Evolutionary conservation across 2,888 invertebrate genomes (phyloP).

Genomic region (Eupithecia pulchellata): DNA sequence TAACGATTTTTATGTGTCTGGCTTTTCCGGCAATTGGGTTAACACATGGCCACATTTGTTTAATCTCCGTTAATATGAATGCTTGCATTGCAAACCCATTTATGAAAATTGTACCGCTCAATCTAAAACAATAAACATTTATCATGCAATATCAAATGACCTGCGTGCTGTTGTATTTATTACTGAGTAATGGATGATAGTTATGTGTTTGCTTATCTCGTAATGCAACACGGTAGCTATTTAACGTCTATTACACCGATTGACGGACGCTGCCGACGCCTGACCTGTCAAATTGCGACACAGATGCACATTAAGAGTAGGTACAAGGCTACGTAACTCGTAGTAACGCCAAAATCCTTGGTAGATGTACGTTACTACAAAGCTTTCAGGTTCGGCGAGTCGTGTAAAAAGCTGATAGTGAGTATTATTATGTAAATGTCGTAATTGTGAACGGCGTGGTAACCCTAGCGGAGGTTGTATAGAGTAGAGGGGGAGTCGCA

Average conservation of each 20-base stretch:
- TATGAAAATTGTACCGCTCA: conserved; percentile 26
- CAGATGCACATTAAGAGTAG: conserved; percentile 27
- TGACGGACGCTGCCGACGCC: conserved; percentile 51
- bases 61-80: conserved; percentile 33
- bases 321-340: conserved; percentile 11
- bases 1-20: conserved; percentile 40
- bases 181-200: conserved; percentile 31
- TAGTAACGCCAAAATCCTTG: conserved; percentile 27
- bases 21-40: conserved; percentile 40
- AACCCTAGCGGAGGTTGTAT: conserved; percentile 73
- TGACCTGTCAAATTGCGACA: conserved; percentile 55
- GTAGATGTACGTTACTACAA: conserved; percentile 33
- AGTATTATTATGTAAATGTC: conserved; percentile 51
- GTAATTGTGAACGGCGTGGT: conserved; percentile 51
- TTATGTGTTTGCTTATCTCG: conserved; percentile 49
- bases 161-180: conserved; percentile 35
- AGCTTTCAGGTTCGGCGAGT: conserved; percentile 26
- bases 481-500: conserved; percentile 50
- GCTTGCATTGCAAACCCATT: conserved; percentile 33
- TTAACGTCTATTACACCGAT: conserved; percentile 45
- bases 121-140: conserved; percentile 32
- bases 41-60: conserved; percentile 40
- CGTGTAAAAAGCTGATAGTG: conserved; percentile 40
- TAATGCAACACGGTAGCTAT: conserved; percentile 44
- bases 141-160: conserved; percentile 44